These are phyloP conservation scores for Clytia hemisphaerica DNA, from an alignment of 30 jellyfish, hydroid and myxozoan genomes.

Conservation along the genomic window DNA sequence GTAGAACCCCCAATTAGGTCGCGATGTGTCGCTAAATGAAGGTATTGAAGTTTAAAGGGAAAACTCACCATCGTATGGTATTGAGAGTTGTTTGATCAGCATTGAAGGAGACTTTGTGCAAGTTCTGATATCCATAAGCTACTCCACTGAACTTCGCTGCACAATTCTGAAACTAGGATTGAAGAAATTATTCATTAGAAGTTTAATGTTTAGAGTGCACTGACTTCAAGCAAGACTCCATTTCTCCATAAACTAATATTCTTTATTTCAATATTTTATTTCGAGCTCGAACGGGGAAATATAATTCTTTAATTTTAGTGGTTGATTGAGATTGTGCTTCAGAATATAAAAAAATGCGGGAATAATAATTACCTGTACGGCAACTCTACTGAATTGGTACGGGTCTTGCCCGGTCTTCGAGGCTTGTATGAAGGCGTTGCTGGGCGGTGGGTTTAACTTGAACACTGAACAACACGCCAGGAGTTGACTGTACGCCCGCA, in stretches of 20 bases:
- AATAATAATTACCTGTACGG: conserved; percentile 75
- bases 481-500: conserved; percentile 73
- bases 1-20: background rate
- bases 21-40: no score
- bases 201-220: background rate
- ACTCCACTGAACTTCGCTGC: conserved; percentile 47
- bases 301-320: no score
- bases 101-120: conserved; percentile 60
- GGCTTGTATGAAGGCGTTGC: conserved; percentile 76
- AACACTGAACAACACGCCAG: conserved; percentile 74
- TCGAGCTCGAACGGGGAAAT: no score
- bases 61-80: conserved; percentile 67
- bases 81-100: conserved; percentile 74
- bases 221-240: background rate
- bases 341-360: no score
- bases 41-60: background rate
- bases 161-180: conserved; percentile 71
- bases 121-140: conserved; percentile 51
- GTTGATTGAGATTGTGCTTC: no score
- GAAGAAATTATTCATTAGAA: background rate
- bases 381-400: conserved; percentile 73
- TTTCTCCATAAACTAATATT: no score
- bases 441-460: conserved; percentile 73
- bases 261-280: no score
- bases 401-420: conserved; percentile 68